These are phyloP conservation scores for Cardiocondyla obscurior DNA, from an alignment of 1,140 invertebrate genomes.

Conservation along the genomic window DNA sequence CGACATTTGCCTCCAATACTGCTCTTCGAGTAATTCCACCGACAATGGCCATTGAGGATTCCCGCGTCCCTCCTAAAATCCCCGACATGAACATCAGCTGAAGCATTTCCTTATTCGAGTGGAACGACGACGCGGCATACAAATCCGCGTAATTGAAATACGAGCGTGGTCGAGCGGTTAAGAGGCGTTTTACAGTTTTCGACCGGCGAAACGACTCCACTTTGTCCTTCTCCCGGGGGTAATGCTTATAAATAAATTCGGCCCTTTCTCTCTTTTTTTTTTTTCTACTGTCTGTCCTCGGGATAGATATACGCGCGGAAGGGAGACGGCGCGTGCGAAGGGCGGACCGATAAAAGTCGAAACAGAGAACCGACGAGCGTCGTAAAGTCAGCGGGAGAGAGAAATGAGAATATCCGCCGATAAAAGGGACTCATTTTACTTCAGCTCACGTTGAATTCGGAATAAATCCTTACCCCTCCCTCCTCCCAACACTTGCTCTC, in stretches of 20 bases:
- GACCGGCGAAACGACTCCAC: conserved; percentile 26
- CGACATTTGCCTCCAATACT: conserved; percentile 29
- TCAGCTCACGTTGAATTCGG: conserved; percentile 58
- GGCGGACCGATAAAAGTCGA: conserved; percentile 59
- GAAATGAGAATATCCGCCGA: conserved; percentile 44
- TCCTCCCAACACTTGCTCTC: neutral
- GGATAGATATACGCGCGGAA: conserved; percentile 45
- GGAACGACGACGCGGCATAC: conserved; percentile 36
- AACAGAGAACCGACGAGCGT: conserved; percentile 28
- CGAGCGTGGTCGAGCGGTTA: conserved; percentile 6
- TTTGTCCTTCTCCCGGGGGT: conserved; percentile 44
- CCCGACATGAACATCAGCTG: conserved; percentile 14
- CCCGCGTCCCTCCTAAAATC: conserved; percentile 13
- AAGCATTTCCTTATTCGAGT: conserved; percentile 44
- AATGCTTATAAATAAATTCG: conserved; percentile 69
- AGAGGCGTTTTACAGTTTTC: conserved; percentile 57
- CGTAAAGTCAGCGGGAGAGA: conserved; percentile 48
- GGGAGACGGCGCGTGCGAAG: conserved; percentile 21
- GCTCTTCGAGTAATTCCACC: conserved; percentile 10
- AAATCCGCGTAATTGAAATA: conserved; percentile 63
- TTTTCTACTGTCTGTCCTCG: conserved; percentile 30
- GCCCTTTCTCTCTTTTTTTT: conserved; percentile 23
- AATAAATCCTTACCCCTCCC: conserved; percentile 46
- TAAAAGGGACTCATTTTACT: conserved; percentile 59
- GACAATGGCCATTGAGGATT: conserved; percentile 29